These are phyloP conservation scores for Petrocephalus schoutedeni DNA, from an alignment of 2,797 vertebrate genomes.

Conservation along the genomic window DNA sequence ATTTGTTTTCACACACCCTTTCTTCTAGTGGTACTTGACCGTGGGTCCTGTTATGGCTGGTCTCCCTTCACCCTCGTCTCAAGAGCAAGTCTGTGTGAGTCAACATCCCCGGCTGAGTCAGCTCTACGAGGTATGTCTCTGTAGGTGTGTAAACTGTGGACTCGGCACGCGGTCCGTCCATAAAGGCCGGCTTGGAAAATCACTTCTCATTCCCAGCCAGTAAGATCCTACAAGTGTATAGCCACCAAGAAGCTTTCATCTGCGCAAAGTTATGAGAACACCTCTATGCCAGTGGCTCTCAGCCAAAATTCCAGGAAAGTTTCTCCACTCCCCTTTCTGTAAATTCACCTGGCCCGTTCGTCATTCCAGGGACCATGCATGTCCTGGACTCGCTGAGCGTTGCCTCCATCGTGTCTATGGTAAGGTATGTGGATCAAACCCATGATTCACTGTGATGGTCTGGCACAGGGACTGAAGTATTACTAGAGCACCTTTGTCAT, in stretches of 20 bases:
- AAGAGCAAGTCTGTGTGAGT: neutral
- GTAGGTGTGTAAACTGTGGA: neutral
- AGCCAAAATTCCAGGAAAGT: neutral
- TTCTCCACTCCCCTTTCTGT: neutral
- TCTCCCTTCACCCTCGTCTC: neutral
- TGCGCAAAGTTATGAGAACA: neutral
- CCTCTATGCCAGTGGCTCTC: neutral
- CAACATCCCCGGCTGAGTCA: neutral
- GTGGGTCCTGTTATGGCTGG: neutral
- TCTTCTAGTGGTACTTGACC: neutral
- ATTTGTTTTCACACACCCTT: constrained; percentile 12
- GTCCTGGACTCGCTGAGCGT: neutral
- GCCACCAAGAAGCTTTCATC: neutral
- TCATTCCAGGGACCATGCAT: neutral
- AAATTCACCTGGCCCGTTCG: neutral
- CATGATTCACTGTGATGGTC: constrained; percentile 11
- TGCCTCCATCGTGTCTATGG: neutral
- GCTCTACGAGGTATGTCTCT: neutral
- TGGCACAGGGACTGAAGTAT: neutral
- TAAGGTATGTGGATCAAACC: neutral
- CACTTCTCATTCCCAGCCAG: neutral
- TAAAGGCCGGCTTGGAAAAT: neutral
- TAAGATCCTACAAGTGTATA: neutral
- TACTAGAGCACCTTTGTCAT: constrained; percentile 1
- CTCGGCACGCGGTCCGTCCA: neutral